phyloP scores from a whole-genome alignment of 2,888 invertebrate species.

The Octodonta nipae region DNA sequence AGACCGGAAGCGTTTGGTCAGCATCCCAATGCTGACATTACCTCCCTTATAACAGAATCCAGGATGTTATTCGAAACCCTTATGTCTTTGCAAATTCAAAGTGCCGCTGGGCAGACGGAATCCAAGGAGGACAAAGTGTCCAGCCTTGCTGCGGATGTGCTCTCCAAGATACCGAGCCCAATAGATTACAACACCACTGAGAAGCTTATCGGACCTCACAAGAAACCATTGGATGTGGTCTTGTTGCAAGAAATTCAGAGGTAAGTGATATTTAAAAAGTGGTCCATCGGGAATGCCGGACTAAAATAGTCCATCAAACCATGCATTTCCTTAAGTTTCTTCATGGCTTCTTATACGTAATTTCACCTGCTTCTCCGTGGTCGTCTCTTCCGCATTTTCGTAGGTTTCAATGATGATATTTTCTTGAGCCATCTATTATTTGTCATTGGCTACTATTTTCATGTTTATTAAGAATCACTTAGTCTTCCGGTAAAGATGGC shows the following conservation, averaged over 20 bases:
- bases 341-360: too few relatives aligned
- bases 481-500: too few relatives aligned
- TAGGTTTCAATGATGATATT: too few relatives aligned
- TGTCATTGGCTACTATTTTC: too few relatives aligned
- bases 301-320: too few relatives aligned
- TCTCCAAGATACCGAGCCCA: constrained; percentile 53
- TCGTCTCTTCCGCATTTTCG: too few relatives aligned
- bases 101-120: constrained; percentile 38
- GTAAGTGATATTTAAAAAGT: constrained; percentile 17
- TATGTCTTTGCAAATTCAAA: constrained; percentile 61
- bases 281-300: too few relatives aligned
- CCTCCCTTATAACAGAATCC: constrained; percentile 70
- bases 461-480: too few relatives aligned
- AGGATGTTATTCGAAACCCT: constrained; percentile 62
- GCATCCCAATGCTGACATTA: constrained; percentile 80
- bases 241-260: constrained; percentile 61
- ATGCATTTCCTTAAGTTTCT: too few relatives aligned
- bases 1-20: constrained; percentile 82
- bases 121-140: constrained; percentile 56
- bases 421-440: too few relatives aligned
- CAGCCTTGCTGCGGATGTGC: constrained; percentile 56
- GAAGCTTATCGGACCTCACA: constrained; percentile 58
- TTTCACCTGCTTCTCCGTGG: too few relatives aligned
- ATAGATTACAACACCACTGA: constrained; percentile 68
- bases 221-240: constrained; percentile 70